A percentile compares a stretch with the other conserved stretches of the same genome.
phyloP scores from a whole-genome alignment of 2,113 vertebrate species.

The Sardina pilchardus region DNA sequence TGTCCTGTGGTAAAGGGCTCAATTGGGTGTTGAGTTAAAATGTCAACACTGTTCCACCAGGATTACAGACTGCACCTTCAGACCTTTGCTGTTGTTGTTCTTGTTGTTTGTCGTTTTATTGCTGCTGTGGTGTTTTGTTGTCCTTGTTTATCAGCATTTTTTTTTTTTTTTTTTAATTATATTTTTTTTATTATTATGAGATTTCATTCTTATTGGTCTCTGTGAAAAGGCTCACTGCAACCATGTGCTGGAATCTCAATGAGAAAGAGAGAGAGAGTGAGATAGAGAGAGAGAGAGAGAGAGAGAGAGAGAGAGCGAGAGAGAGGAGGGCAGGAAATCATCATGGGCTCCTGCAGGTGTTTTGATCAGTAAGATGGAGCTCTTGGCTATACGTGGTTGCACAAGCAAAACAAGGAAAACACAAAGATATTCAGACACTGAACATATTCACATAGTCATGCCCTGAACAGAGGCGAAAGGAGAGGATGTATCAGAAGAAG shows the following conservation, averaged over 20 bases:
- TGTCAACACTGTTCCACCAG: not conserved
- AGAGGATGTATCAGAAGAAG: too few relatives aligned
- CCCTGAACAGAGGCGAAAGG: too few relatives aligned
- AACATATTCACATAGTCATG: too few relatives aligned
- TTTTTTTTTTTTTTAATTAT: not conserved
- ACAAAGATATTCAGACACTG: not conserved
- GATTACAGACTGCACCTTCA: not conserved
- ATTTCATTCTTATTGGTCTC: not conserved
- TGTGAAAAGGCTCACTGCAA: not conserved
- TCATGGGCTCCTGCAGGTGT: not conserved
- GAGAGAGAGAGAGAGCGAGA: too few relatives aligned
- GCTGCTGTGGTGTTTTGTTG: not conserved
- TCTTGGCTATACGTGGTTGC: not conserved
- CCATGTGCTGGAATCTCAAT: not conserved
- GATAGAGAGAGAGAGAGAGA: too few relatives aligned
- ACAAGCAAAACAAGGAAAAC: not conserved
- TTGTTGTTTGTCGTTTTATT: not conserved
- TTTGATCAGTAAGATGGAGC: not conserved
- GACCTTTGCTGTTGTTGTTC: not conserved
- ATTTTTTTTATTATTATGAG: not conserved
- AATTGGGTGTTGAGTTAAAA: not conserved
- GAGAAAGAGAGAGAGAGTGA: not conserved
- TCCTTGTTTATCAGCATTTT: not conserved
- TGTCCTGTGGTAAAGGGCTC: not conserved
- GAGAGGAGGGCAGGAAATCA: not conserved